Conservation (phyloP, 2,888 invertebrate species). For the Brachyopa scutellaris region DNA sequence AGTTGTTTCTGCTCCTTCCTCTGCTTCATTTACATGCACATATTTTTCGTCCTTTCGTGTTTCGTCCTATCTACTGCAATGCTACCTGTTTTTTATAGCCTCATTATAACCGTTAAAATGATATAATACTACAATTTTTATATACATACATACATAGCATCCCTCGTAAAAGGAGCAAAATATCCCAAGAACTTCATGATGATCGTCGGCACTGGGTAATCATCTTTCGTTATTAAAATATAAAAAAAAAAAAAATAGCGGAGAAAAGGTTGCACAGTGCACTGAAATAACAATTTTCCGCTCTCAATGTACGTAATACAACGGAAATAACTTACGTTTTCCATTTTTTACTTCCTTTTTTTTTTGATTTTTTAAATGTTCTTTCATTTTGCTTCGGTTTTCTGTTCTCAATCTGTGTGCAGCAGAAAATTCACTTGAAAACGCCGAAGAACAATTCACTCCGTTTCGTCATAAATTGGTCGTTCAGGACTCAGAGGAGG, state of each 20-base stretch:
- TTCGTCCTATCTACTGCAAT: background rate
- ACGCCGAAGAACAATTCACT: conserved; percentile 36
- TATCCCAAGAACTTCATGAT: conserved; percentile 7
- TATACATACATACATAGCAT: background rate
- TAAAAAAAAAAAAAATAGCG: background rate
- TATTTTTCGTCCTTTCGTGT: too few relatives aligned
- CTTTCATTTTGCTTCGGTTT: conserved; percentile 37
- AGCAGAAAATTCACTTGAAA: conserved; percentile 42
- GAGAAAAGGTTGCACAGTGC: conserved; percentile 25
- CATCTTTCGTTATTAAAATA: conserved; percentile 25
- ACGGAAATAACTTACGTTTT: conserved; percentile 44
- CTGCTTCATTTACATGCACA: background rate
- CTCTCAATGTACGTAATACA: conserved; percentile 37
- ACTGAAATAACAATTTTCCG: conserved; percentile 64
- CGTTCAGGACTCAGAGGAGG: too few relatives aligned
- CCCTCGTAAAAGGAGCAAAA: conserved; percentile 21
- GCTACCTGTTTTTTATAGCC: conserved; percentile 47
- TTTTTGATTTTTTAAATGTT: conserved; percentile 16
- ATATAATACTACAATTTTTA: conserved; percentile 35
- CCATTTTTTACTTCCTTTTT: background rate
- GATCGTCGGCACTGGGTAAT: conserved; percentile 28
- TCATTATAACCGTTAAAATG: conserved; percentile 59
- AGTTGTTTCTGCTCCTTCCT: background rate
- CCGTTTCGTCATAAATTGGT: conserved; percentile 56
- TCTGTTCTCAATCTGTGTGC: conserved; percentile 40